These are phyloP conservation scores for Tiliacea citrago DNA, from an alignment of 2,888 invertebrate species.

Conservation along the genomic window DNA sequence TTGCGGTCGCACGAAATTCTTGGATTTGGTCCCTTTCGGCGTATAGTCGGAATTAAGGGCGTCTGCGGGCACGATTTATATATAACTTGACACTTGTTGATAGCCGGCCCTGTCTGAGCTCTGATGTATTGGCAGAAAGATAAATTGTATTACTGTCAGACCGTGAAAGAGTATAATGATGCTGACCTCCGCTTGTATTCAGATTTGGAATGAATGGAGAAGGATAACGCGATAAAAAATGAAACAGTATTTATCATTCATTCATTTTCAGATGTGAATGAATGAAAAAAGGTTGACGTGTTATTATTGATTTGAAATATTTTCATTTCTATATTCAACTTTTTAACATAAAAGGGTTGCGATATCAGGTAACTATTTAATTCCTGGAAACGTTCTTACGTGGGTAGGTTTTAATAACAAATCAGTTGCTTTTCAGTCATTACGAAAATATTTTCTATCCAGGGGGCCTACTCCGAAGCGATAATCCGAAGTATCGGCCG, in stretches of 20 bases:
- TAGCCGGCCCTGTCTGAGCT: constrained; percentile 72
- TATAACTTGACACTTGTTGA: constrained; percentile 88
- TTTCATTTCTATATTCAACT: constrained; percentile 21
- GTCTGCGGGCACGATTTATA: constrained; percentile 76
- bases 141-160: constrained; percentile 74
- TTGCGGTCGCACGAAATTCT: constrained; percentile 48
- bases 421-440: background rate
- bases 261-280: constrained; percentile 34
- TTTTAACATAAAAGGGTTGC: constrained; percentile 7
- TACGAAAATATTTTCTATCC: background rate
- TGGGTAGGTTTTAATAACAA: background rate
- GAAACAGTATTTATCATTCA: constrained; percentile 48
- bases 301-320: constrained; percentile 37
- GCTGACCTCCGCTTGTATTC: constrained; percentile 62
- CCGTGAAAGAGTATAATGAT: constrained; percentile 72
- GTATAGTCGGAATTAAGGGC: constrained; percentile 61
- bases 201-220: constrained; percentile 57
- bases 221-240: constrained; percentile 49
- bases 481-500: too few species aligned
- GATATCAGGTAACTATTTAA: background rate
- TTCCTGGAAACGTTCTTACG: background rate
- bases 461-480: too few species aligned
- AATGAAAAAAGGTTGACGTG: constrained; percentile 17
- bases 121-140: constrained; percentile 77
- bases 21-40: constrained; percentile 49